These are phyloP conservation scores for Siniperca undulata DNA, from an alignment of 2,797 vertebrate species.

Conservation along the genomic window DNA sequence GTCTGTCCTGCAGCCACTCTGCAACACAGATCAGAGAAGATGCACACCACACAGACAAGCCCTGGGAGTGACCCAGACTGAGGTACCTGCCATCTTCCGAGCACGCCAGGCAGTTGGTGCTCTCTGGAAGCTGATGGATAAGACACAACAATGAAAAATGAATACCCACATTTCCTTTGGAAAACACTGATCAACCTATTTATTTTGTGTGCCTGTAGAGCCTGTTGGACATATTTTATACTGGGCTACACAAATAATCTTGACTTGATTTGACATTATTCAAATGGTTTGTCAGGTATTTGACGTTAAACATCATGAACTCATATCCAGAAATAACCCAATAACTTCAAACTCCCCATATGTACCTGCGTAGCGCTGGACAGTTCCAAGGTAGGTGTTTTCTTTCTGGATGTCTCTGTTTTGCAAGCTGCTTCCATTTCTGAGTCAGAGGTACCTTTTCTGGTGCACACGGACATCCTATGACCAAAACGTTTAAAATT, in stretches of 20 bases:
- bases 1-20: conserved; percentile 82
- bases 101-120: conserved; percentile 84
- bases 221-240: not conserved
- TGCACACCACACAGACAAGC: conserved; percentile 85
- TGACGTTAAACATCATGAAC: not conserved
- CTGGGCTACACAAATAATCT: not conserved
- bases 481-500: not conserved
- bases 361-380: conserved; percentile 54
- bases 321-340: not conserved
- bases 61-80: conserved; percentile 84
- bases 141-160: not conserved
- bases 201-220: not conserved
- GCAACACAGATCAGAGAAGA: conserved; percentile 61
- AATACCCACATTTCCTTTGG: not conserved
- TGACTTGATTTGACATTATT: not conserved
- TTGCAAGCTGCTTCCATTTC: conserved; percentile 59
- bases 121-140: conserved; percentile 81
- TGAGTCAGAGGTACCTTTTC: conserved; percentile 72
- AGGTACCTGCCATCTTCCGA: conserved; percentile 84
- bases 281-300: not conserved
- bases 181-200: not conserved
- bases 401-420: conserved; percentile 45
- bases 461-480: conserved; percentile 47
- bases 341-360: not conserved
- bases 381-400: conserved; percentile 66